These are phyloP conservation scores for Meteorus colon DNA, from an alignment of 2,888 invertebrate genomes.

Conservation along the genomic window DNA sequence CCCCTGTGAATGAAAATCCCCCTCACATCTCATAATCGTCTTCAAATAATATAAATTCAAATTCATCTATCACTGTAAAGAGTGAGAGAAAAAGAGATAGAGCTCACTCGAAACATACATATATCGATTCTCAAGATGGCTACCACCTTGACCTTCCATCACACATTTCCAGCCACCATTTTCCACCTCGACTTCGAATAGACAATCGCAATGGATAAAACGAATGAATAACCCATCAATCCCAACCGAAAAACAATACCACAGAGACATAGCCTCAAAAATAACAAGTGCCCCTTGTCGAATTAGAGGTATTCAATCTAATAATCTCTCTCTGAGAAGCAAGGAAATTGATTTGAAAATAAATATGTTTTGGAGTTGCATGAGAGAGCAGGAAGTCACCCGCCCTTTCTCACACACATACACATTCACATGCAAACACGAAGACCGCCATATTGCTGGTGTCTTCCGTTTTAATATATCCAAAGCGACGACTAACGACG, in stretches of 20 bases:
- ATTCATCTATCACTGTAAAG: not conserved
- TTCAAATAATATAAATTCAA: not conserved
- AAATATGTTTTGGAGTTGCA: not conserved
- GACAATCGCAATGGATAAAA: not conserved
- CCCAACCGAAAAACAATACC: not conserved
- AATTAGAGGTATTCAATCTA: too few relatives aligned
- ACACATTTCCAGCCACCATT: not conserved
- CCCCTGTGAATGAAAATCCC: not conserved
- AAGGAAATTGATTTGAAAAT: constrained; percentile 19
- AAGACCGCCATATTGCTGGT: constrained; percentile 59
- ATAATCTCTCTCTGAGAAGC: constrained; percentile 37
- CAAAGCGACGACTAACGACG: constrained; percentile 46
- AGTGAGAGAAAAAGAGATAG: not conserved
- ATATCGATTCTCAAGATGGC: constrained; percentile 24
- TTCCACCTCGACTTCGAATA: not conserved
- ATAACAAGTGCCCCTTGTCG: too few relatives aligned
- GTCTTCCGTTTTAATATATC: constrained; percentile 59
- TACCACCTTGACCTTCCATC: constrained; percentile 10
- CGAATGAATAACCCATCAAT: not conserved
- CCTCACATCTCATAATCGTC: not conserved
- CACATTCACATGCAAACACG: not conserved
- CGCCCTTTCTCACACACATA: constrained; percentile 54
- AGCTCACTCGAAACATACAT: not conserved
- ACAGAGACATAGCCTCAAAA: constrained; percentile 30
- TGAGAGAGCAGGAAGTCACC: constrained; percentile 58